Base-by-base conservation (phyloP, 2,888 invertebrate genomes). In the Miltochrista miniata region DNA sequence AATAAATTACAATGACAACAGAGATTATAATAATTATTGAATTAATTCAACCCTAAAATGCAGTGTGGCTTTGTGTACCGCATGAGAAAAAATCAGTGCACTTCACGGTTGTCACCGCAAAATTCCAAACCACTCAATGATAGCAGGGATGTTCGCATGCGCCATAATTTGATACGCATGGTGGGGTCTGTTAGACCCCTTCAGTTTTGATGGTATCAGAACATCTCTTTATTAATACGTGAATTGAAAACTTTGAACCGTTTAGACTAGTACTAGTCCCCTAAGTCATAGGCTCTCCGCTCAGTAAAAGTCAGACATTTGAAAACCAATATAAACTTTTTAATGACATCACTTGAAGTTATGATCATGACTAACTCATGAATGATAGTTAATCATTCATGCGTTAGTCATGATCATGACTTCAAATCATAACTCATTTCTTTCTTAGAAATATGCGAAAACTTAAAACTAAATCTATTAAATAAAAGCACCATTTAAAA, bases 21-120 rank as follows among this genome's bases (percentile, higher is more conserved):
- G 56, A 54, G 52, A 54, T 42, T 44, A 47, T 54, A 44, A 59
- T 51, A 69, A 70, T 65, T 76, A 81, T 47, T 50, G 61, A 49
- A 68, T 65, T 60, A 66, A 70, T 56, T 70, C 76, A 77, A 79
- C 79, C 81, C 74, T 78, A 72, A 67, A 71, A 67, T 65, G 61
- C 61, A 49, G 45, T 37, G 46, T 49, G 60, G 51, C 54, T 48
- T 54, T 48, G 53, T 56, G 53, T 53, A 45, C 38, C 24, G 54
- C 58, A 76, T 76, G 81, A 74, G 79, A 80, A 74, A 63, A 80
- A 76, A 76, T 72, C 71, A 44, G 51, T 57, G 56, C 59, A 60
- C 59, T 65, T 51, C 69, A 83, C 72, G 87, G 76, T 75, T 87
- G 87, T 86, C 89, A 79, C 81, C 81, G 69, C 82, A 81, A 79